These are phyloP conservation scores for Lanius ludovicianus DNA, from an alignment of 2,113 vertebrate genomes.

Conservation along the genomic window DNA sequence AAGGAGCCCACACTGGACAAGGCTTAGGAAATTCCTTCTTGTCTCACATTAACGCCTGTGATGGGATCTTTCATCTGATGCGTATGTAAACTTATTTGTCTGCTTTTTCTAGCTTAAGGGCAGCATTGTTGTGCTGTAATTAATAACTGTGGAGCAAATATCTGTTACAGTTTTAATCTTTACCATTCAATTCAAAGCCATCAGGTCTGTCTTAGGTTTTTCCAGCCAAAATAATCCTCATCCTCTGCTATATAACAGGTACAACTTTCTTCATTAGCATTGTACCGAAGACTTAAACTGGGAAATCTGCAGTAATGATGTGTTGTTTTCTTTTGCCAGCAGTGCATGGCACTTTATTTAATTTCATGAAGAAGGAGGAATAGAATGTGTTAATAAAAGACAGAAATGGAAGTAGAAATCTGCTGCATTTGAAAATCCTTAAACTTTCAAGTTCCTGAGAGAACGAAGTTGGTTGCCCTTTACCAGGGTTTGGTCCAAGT, in stretches of 20 bases:
- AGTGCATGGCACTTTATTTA: not conserved
- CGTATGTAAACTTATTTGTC: constrained; percentile 79
- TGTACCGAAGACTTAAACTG: not conserved
- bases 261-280: not conserved
- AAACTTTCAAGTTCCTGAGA: not conserved
- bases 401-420: not conserved
- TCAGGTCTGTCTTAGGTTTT: not conserved
- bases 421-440: not conserved
- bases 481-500: not conserved
- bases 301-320: not conserved
- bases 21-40: constrained; percentile 97
- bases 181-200: not conserved
- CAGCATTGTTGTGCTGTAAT: not conserved
- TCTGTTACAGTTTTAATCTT: not conserved
- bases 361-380: not conserved
- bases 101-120: not conserved
- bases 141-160: not conserved
- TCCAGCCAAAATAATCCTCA: not conserved
- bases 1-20: constrained; percentile 93
- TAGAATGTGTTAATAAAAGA: not conserved
- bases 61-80: constrained; percentile 96
- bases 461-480: not conserved
- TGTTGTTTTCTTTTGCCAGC: not conserved
- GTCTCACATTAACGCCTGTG: constrained; percentile 97
- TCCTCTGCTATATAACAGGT: not conserved